Conservation (phyloP, 2,797 vertebrate genomes). For the Tachyglossus aculeatus region DNA sequence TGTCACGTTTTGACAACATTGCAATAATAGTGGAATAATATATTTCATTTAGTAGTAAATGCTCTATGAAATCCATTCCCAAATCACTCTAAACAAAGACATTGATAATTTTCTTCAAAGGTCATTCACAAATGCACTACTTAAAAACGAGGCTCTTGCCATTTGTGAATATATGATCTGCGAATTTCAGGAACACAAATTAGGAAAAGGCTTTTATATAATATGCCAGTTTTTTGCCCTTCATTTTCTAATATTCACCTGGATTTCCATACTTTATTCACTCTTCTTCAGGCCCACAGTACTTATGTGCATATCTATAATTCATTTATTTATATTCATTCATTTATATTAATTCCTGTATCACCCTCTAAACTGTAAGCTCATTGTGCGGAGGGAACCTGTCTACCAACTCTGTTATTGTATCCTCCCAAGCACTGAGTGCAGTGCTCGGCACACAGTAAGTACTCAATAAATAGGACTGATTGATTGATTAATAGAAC, state of each 20-base stretch:
- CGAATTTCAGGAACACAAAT: conserved; percentile 4
- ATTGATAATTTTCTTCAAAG: conserved; percentile 74
- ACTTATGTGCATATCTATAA: no score
- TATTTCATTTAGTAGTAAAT: conserved; percentile 61
- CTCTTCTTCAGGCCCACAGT: no score
- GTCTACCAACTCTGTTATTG: no score
- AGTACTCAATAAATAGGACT: no score
- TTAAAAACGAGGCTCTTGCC: conserved; percentile 61
- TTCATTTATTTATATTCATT: no score
- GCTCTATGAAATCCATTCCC: conserved; percentile 60
- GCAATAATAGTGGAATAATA: conserved; percentile 60
- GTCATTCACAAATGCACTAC: conserved; percentile 60
- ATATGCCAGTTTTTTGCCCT: conserved; percentile 40
- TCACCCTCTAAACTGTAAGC: no score
- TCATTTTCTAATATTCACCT: no score
- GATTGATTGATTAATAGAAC: conserved; percentile 18
- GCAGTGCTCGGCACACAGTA: no score
- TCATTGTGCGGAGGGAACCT: no score
- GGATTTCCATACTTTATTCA: no score
- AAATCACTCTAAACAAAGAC: conserved; percentile 74
- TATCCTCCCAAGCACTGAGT: no score
- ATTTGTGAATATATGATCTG: conserved; percentile 48
- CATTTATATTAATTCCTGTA: no score
- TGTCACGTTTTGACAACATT: conserved; percentile 71
- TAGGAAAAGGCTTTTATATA: conserved; percentile 8